Conservation (phyloP, 1,140 invertebrate genomes). For the Aphidius ervi region DNA sequence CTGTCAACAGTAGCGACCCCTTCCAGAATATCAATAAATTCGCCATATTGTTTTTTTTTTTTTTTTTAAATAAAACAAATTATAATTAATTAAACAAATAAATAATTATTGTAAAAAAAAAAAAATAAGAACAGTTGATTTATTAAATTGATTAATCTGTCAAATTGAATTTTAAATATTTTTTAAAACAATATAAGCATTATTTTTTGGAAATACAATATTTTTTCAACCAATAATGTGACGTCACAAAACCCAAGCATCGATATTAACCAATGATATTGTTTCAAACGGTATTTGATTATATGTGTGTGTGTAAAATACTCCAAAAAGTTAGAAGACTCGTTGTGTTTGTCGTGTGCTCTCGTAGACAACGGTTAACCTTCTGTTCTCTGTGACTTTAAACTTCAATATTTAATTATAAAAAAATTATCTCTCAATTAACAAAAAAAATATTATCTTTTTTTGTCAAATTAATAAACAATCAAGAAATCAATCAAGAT, state of each 20-base stretch:
- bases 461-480: conserved; percentile 1
- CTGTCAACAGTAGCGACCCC: too few species aligned
- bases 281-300: conserved; percentile 36
- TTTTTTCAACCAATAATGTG: conserved; percentile 28
- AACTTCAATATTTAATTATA: background rate
- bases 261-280: conserved; percentile 31
- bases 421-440: background rate
- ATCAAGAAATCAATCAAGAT: conserved; percentile 25
- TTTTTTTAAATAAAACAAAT: too few species aligned
- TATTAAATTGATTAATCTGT: too few species aligned
- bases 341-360: conserved; percentile 22
- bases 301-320: conserved; percentile 9
- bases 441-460: background rate
- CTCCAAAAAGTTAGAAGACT: conserved; percentile 22
- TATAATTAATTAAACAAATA: too few species aligned
- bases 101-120: too few species aligned
- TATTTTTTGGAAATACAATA: too few species aligned
- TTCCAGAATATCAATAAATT: too few species aligned
- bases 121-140: too few species aligned
- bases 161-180: too few species aligned
- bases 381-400: background rate
- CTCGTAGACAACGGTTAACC: conserved; percentile 21
- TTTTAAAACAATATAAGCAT: too few species aligned
- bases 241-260: conserved; percentile 20
- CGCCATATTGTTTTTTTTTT: too few species aligned